Conservation (phyloP, 2,113 vertebrate species). For the Syngnathoides biaculeatus region DNA sequence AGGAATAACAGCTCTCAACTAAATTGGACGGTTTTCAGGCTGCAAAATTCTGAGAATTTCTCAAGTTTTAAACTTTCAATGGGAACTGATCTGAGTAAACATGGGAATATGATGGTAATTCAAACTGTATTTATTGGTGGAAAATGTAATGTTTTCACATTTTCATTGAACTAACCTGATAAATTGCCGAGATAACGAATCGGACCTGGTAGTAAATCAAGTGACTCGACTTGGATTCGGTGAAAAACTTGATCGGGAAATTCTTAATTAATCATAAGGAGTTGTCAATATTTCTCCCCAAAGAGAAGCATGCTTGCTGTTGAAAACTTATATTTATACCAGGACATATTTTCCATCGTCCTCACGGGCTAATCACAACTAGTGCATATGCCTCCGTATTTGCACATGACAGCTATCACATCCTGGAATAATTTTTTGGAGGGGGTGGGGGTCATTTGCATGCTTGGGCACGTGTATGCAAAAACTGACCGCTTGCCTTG, state of each 20-base stretch:
- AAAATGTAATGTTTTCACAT: background rate
- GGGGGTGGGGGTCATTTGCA: slow-evolving; percentile 47
- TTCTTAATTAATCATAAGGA: too few species aligned
- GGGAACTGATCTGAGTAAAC: background rate
- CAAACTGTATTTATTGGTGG: background rate
- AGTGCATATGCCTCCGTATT: background rate
- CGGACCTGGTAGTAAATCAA: too few species aligned
- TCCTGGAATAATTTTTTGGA: slow-evolving; percentile 35
- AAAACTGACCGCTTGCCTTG: slow-evolving; percentile 33
- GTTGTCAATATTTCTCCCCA: background rate
- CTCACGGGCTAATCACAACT: slow-evolving; percentile 4
- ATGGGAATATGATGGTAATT: background rate
- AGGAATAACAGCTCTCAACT: background rate
- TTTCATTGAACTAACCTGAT: background rate
- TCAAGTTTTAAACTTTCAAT: background rate
- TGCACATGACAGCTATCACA: background rate
- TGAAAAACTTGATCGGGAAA: too few species aligned
- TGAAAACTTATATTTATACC: background rate
- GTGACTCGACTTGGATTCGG: too few species aligned
- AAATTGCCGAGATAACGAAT: background rate
- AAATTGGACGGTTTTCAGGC: background rate
- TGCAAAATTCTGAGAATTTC: background rate
- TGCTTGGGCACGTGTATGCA: slow-evolving; percentile 46
- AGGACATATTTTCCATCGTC: background rate
- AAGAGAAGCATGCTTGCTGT: background rate